phyloP scores from a whole-genome alignment of 2,888 invertebrate genomes.

The Mystacides longicornis region DNA sequence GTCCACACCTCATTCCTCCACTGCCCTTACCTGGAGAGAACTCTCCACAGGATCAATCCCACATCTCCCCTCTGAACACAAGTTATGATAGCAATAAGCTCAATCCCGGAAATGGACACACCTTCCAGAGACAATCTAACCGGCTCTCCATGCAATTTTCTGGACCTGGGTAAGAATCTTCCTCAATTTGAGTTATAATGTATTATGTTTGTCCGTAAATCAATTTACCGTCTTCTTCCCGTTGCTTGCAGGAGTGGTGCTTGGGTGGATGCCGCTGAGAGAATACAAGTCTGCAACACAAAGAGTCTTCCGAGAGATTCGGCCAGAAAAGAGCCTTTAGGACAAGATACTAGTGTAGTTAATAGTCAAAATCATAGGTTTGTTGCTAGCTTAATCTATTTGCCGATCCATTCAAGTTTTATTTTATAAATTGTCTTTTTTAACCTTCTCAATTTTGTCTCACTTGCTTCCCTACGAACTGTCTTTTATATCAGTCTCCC shows the following conservation, averaged over 20 bases:
- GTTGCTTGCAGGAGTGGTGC: constrained; percentile 45
- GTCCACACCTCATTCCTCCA: constrained; percentile 36
- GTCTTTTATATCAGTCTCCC: no score
- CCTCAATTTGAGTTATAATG: no score
- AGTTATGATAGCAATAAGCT: constrained; percentile 22
- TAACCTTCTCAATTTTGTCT: no score
- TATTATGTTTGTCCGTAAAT: no score
- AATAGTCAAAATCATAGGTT: constrained; percentile 45
- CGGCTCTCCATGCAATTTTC: constrained; percentile 82
- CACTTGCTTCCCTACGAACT: no score
- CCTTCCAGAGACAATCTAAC: constrained; percentile 54
- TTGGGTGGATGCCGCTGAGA: constrained; percentile 81
- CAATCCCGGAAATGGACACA: constrained; percentile 28
- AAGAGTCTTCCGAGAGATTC: constrained; percentile 74
- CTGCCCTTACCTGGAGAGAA: constrained; percentile 29
- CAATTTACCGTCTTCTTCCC: no score
- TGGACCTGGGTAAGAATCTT: constrained; percentile 58
- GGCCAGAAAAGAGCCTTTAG: constrained; percentile 75
- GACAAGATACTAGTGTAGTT: constrained; percentile 62
- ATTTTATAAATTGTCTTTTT: no score
- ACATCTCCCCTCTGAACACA: constrained; percentile 23
- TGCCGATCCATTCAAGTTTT: no score
- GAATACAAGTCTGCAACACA: constrained; percentile 50
- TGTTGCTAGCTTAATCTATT: no score
- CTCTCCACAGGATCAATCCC: constrained; percentile 32